Evolutionary conservation across 2,113 vertebrate genomes (phyloP).

Genomic region (Rhea americana): DNA sequence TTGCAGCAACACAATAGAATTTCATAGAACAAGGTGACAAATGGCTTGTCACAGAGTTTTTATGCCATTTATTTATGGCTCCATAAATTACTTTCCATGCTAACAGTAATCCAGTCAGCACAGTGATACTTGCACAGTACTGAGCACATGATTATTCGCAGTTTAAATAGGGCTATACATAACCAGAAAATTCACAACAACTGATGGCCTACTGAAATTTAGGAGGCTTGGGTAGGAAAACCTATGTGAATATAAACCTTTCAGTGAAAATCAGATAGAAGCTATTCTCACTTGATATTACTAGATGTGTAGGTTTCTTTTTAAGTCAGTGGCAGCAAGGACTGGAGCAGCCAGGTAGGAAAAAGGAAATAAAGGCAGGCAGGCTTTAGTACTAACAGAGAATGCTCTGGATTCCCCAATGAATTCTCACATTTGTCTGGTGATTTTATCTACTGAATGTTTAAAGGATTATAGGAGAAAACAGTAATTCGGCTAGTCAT

Average conservation of each 20-base stretch:
- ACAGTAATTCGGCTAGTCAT: background rate
- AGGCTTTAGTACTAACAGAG: background rate
- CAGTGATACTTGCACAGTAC: background rate
- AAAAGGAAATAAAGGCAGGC: background rate
- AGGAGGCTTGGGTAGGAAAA: background rate
- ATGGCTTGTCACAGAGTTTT: slow-evolving; percentile 22
- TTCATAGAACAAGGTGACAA: slow-evolving; percentile 18
- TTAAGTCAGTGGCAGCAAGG: background rate
- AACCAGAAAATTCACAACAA: slow-evolving; percentile 28
- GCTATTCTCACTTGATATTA: background rate
- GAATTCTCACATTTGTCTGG: background rate
- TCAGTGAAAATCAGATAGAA: background rate
- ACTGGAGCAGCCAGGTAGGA: background rate
- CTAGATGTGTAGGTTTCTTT: background rate
- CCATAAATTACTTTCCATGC: slow-evolving; percentile 49
- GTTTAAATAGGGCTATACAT: background rate
- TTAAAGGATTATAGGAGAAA: background rate
- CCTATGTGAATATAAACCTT: background rate
- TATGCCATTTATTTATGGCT: slow-evolving; percentile 68
- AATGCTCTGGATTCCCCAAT: background rate
- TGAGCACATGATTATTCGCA: slow-evolving; percentile 6
- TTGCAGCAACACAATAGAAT: background rate
- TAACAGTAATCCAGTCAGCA: slow-evolving; percentile 5
- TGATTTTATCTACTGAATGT: background rate
- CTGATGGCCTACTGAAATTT: background rate